Evolutionary conservation across 1,140 invertebrate species (phyloP).

Genomic region (Prorops nasuta): DNA sequence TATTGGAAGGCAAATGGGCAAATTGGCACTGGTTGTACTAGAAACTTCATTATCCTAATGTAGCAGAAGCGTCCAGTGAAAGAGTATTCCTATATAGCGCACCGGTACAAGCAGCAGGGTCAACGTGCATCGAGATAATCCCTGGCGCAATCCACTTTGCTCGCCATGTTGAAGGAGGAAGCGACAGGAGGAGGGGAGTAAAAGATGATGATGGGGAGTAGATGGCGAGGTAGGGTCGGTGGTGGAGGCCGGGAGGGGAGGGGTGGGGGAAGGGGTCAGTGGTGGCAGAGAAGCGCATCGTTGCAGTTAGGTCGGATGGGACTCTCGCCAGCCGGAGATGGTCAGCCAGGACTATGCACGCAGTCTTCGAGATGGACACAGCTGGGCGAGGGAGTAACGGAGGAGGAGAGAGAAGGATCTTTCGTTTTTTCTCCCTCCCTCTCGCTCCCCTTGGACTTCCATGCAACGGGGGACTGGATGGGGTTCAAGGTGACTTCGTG

Average conservation of each 20-base stretch:
- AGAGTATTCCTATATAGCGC: not conserved
- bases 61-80: constrained; percentile 8
- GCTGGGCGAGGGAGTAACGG: too few relatives aligned
- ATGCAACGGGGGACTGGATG: constrained; percentile 16
- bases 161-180: not conserved
- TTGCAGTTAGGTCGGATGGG: not conserved
- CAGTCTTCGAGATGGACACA: constrained; percentile 17
- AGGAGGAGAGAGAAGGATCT: not conserved
- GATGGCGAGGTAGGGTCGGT: not conserved
- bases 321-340: constrained; percentile 11
- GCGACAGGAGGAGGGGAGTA: not conserved
- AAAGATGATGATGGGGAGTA: not conserved
- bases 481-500: constrained; percentile 38
- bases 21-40: too few relatives aligned
- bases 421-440: too few relatives aligned
- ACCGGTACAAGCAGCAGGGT: constrained; percentile 5
- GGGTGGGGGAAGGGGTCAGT: too few relatives aligned
- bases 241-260: too few relatives aligned
- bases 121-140: constrained; percentile 23
- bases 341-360: constrained; percentile 10
- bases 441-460: too few relatives aligned
- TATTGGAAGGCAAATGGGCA: too few relatives aligned
- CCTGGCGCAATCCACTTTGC: constrained; percentile 23
- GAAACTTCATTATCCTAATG: constrained; percentile 34
- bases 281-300: too few relatives aligned